Base-by-base conservation (phyloP, 2,797 vertebrate species). In the Rhabdomys pumilio region DNA sequence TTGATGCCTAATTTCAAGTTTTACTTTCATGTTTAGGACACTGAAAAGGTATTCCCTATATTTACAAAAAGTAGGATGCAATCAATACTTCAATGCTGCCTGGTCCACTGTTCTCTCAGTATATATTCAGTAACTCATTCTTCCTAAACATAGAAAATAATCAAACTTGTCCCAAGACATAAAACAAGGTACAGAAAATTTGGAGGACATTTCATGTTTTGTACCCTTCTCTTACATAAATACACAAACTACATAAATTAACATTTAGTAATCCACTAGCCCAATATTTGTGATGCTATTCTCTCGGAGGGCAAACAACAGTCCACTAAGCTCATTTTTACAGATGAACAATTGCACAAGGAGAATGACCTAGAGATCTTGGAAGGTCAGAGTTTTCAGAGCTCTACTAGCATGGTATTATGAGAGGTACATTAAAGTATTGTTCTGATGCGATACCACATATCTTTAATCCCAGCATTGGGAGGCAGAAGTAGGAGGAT, bases 111-210 rank as follows among this genome's bases (percentile, higher is more conserved):
- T 22, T 90, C 44, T 63, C 59, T 53, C 50, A 24, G 31, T 50
- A 9, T 79, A 61, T 11, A 63, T 3, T 79, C 13, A 38, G 34
- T n/a, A 79, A 63, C 63, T 14, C 5, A 53, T 65, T 50, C 31
- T 11, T 89, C 12, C 19, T 15, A 50, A 59, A 89, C 61, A 47
- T 34, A 59, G 0, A 57, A 89, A 44, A 31, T 20, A 89, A 61
- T 47, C 6, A 47, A 47, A 61, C 22, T 31, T 73, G 34, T 59
- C 50, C 91, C 34, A 81, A 57, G 50, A 91, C 57, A 93, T 59
- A 94, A 94, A 91, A 53, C 4, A 83, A 97, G 9, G 82, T 17
- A 6, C 1, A 91, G 50, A 50, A 59, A 76, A 72, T 95, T 95
- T 93, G 15, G 6, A 93, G 31, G 61, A 0, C 1, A 84, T 87